Conservation (phyloP, 2,888 invertebrate genomes). For the Brachypterus glaber region DNA sequence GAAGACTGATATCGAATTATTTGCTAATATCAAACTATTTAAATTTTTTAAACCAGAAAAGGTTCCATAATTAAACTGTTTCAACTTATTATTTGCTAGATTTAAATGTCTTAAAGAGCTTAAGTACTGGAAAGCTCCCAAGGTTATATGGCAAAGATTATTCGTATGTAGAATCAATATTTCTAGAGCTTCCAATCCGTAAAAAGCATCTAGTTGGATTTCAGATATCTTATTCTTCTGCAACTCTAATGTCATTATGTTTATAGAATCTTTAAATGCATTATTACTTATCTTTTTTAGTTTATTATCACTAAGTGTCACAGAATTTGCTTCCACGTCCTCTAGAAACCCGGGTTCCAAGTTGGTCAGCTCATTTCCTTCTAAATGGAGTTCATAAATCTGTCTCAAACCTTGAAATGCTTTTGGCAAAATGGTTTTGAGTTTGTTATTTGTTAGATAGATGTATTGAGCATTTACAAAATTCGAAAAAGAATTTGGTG, state of each 20-base stretch:
- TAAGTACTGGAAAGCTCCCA: slow-evolving; percentile 31
- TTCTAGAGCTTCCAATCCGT: slow-evolving; percentile 28
- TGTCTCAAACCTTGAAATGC: slow-evolving; percentile 33
- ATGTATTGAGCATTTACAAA: slow-evolving; percentile 27
- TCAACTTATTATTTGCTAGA: slow-evolving; percentile 31
- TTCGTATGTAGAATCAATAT: slow-evolving; percentile 31
- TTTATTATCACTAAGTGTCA: slow-evolving; percentile 29
- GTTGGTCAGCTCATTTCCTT: slow-evolving; percentile 27
- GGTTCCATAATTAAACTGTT: slow-evolving; percentile 27
- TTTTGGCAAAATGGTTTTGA: slow-evolving; percentile 25
- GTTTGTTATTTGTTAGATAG: slow-evolving; percentile 29
- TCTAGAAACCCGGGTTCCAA: slow-evolving; percentile 29
- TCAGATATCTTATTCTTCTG: slow-evolving; percentile 31
- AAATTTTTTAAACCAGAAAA: slow-evolving; percentile 33
- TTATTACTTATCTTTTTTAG: slow-evolving; percentile 26
- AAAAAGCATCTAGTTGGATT: slow-evolving; percentile 28
- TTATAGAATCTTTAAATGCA: slow-evolving; percentile 29
- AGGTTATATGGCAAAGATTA: slow-evolving; percentile 30
- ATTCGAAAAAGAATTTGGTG: slow-evolving; percentile 26
- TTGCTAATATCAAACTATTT: slow-evolving; percentile 28
- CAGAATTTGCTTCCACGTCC: slow-evolving; percentile 27
- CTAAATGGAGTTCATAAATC: slow-evolving; percentile 32
- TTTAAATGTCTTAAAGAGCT: slow-evolving; percentile 27
- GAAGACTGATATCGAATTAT: slow-evolving; percentile 29
- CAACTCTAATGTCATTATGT: slow-evolving; percentile 30